phyloP scores from a whole-genome alignment of 2,888 invertebrate species.

The Artemia sinica region DNA sequence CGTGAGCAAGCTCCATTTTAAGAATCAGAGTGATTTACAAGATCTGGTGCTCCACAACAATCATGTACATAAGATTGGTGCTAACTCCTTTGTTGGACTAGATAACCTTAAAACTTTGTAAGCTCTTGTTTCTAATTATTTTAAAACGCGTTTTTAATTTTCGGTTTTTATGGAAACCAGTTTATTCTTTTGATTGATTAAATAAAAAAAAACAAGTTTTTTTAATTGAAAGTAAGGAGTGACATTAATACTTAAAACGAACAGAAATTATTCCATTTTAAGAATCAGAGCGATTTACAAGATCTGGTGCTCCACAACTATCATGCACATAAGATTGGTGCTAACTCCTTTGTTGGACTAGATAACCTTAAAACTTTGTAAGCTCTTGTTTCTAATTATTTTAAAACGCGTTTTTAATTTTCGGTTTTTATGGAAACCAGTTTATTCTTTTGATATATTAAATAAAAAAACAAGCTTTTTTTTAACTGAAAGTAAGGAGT shows the following conservation, averaged over 20 bases:
- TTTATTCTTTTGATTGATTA: no score
- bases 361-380: conserved; percentile 7
- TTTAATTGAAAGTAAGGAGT: no score
- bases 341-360: neutral
- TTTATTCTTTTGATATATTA: no score
- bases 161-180: no score
- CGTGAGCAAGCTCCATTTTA: conserved; percentile 52
- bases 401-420: no score
- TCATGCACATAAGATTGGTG: conserved; percentile 46
- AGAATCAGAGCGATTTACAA: conserved; percentile 52
- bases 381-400: neutral
- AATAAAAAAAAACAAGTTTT: no score
- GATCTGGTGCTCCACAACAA: conserved; percentile 70
- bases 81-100: neutral
- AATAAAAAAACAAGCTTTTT: no score
- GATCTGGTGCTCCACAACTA: conserved; percentile 70
- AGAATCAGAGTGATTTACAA: conserved; percentile 52
- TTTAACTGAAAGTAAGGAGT: no score
- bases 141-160: no score
- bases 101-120: conserved; percentile 7
- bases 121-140: neutral
- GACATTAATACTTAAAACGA: no score
- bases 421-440: no score
- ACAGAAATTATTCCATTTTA: conserved; percentile 37
- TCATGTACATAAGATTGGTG: conserved; percentile 46